A percentile compares a stretch with the other conserved stretches of the same genome.
Conservation (phyloP, 2,888 invertebrate genomes). For the Heliothis peltigera region DNA sequence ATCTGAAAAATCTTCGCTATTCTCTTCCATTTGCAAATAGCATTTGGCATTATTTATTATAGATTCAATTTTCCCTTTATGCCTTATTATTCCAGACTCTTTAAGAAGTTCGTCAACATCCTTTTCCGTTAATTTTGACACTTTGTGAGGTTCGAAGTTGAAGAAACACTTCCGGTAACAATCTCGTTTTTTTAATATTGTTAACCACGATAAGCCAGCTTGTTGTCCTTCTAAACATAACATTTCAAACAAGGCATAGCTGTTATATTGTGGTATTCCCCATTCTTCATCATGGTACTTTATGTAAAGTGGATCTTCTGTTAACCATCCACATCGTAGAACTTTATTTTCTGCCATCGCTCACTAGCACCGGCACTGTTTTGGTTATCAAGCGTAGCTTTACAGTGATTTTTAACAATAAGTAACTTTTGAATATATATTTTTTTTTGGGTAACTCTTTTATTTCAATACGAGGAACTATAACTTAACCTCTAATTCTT, state of each 20-base stretch:
- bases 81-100: slow-evolving; percentile 74
- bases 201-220: slow-evolving; percentile 85
- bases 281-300: slow-evolving; percentile 84
- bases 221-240: slow-evolving; percentile 86
- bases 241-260: slow-evolving; percentile 80
- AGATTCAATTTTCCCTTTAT: slow-evolving; percentile 80
- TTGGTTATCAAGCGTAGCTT: background rate
- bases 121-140: slow-evolving; percentile 66
- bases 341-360: slow-evolving; percentile 41
- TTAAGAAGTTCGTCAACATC: slow-evolving; percentile 67
- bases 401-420: background rate
- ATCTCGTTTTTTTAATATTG: slow-evolving; percentile 81
- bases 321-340: slow-evolving; percentile 78
- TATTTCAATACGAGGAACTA: background rate
- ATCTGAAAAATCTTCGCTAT: slow-evolving; percentile 75
- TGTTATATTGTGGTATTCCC: slow-evolving; percentile 78
- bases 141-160: slow-evolving; percentile 76
- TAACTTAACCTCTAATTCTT: too few relatives aligned
- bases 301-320: slow-evolving; percentile 78
- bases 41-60: slow-evolving; percentile 81
- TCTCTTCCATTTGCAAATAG: slow-evolving; percentile 75
- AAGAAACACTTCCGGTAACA: slow-evolving; percentile 74
- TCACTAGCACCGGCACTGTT: background rate
- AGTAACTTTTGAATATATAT: background rate
- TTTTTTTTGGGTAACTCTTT: too few relatives aligned